These are phyloP conservation scores for Temnothorax nylanderi DNA, from an alignment of 1,140 invertebrate genomes.

Conservation along the genomic window DNA sequence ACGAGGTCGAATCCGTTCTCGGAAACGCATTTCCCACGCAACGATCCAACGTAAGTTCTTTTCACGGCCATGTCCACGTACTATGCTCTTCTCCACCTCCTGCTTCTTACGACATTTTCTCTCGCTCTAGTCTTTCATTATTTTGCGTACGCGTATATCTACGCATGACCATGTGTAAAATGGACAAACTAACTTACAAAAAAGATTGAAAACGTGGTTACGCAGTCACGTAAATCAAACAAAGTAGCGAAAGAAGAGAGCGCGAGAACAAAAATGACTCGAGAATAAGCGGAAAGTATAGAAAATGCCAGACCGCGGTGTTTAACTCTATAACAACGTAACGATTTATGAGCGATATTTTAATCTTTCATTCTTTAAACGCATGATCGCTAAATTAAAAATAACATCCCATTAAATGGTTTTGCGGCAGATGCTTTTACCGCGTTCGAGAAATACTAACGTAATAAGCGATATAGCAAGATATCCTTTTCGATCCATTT, in stretches of 20 bases:
- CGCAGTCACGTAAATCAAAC: neutral
- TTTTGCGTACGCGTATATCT: neutral
- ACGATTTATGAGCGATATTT: conserved; percentile 33
- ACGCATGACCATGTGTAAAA: neutral
- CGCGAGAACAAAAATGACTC: neutral
- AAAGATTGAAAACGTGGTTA: neutral
- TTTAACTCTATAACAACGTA: neutral
- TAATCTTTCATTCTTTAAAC: neutral
- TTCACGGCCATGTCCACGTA: neutral
- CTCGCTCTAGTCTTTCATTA: neutral
- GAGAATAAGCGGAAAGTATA: neutral
- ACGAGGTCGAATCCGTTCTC: conserved; percentile 89
- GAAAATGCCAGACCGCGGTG: neutral
- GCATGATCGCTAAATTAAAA: neutral
- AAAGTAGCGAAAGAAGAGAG: neutral
- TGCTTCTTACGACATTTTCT: neutral
- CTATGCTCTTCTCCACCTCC: neutral
- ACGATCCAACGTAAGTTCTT: conserved; percentile 72
- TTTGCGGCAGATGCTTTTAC: conserved; percentile 88
- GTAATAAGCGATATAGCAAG: conserved; percentile 82
- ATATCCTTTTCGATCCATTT: conserved; percentile 90
- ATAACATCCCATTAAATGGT: conserved; percentile 81
- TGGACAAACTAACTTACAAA: too few species aligned
- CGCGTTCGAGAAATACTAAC: conserved; percentile 75
- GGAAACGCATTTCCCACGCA: conserved; percentile 83